Evolutionary conservation across 2,797 vertebrate genomes (phyloP).

Genomic region (Phoebastria nigripes): DNA sequence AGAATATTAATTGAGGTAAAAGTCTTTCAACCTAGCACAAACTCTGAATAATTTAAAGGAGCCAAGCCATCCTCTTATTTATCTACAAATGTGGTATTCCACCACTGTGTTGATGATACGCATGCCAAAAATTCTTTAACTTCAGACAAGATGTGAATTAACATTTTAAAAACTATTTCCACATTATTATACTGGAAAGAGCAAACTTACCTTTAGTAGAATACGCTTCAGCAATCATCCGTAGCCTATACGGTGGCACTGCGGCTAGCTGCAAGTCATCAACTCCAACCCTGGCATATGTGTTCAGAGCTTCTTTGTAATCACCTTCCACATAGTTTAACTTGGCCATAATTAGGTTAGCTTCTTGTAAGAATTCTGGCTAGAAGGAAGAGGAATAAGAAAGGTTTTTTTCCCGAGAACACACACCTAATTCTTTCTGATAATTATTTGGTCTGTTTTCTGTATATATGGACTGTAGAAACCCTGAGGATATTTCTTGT

Average conservation of each 20-base stretch:
- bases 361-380: slow-evolving; percentile 94
- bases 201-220: slow-evolving; percentile 89
- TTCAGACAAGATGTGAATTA: not conserved
- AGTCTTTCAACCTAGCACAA: not conserved
- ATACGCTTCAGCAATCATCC: slow-evolving; percentile 94
- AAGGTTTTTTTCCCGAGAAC: not conserved
- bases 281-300: slow-evolving; percentile 82
- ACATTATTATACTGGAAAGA: not conserved
- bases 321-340: slow-evolving; percentile 94
- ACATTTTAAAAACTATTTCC: not conserved
- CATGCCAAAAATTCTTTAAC: not conserved
- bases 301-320: slow-evolving; percentile 85
- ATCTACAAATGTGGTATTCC: not conserved
- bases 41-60: not conserved
- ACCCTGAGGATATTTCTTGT: not conserved
- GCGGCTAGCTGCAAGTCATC: slow-evolving; percentile 89
- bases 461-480: not conserved
- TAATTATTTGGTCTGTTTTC: not conserved
- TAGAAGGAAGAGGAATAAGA: slow-evolving; percentile 70
- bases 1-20: not conserved
- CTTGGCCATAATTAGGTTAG: slow-evolving; percentile 91
- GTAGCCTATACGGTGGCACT: slow-evolving; percentile 86
- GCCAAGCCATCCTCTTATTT: not conserved
- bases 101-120: not conserved
- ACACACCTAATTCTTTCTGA: not conserved